phyloP scores from a whole-genome alignment of 1,140 invertebrate genomes.

The Oreohelix idahoensis region DNA sequence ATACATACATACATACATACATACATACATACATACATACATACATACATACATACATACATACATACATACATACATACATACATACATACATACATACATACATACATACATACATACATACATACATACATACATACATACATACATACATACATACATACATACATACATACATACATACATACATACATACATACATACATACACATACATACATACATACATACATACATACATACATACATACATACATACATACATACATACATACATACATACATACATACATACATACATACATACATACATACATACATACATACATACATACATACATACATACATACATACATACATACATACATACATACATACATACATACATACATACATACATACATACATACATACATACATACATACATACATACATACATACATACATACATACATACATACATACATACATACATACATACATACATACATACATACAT shows the following conservation, averaged over 20 bases:
- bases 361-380: too few species aligned
- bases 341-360: too few species aligned
- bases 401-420: too few species aligned
- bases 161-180: background rate
- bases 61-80: background rate
- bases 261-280: too few species aligned
- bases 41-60: background rate
- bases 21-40: background rate
- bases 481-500: too few species aligned
- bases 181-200: constrained; percentile 7
- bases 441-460: too few species aligned
- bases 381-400: too few species aligned
- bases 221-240: background rate
- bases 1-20: background rate
- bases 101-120: constrained; percentile 5
- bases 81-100: background rate
- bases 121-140: constrained; percentile 21
- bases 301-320: too few species aligned
- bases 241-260: background rate
- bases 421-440: too few species aligned
- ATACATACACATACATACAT: background rate
- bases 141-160: background rate
- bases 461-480: too few species aligned
- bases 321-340: too few species aligned
- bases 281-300: too few species aligned